Evolutionary conservation across 2,113 vertebrate genomes (phyloP), one percentile per base, ranked within the genome.

Genomic region (Toxotes jaculatrix): DNA sequence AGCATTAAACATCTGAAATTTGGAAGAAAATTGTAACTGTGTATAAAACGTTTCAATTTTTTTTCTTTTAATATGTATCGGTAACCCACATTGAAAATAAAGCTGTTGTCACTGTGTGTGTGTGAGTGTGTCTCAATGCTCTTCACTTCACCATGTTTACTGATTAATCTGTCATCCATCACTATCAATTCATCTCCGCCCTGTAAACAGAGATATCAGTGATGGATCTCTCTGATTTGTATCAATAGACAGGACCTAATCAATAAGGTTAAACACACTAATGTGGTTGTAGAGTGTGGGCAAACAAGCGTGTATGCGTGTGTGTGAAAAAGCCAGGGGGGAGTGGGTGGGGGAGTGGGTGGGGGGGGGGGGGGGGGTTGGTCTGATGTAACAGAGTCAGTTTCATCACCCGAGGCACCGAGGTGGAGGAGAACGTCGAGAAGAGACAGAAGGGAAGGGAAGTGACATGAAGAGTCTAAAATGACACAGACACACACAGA

Each of bases 321-420:
- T 75, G 56, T 71, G 45, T 80, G 53, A 34, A 40, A 62, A 74
- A 38, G 64, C 23, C 53, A 0, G 56, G 62, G 31, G 17, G 47
- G 64, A 8, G 32, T 31, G 49, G 64, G 64, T 13, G 27, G 19
- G 59, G 16, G 51, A 63, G 64, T 45, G 85, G 68, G 59, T 36
- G 51, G 61, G 57, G 70, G 51, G 82, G 61, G 5, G 57, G 47
- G 53, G 14, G 73, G 67, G 59, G 19, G 62, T 62, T 40, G 76
- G 72, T 84, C 77, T 85, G 87, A 85, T 88, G 86, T 92, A 90
- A 93, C 88, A 83, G 91, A 92, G 87, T 81, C 77, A 68, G 95
- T 95, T 95, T 95, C 94, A 93, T 89, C 88, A 60, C 94, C 85
- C 9, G 67, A 91, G 93, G 92, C 88, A 64, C 53, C 1, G 19